phyloP scores from a whole-genome alignment of 2,113 vertebrate species.

The Uropsilus gracilis region DNA sequence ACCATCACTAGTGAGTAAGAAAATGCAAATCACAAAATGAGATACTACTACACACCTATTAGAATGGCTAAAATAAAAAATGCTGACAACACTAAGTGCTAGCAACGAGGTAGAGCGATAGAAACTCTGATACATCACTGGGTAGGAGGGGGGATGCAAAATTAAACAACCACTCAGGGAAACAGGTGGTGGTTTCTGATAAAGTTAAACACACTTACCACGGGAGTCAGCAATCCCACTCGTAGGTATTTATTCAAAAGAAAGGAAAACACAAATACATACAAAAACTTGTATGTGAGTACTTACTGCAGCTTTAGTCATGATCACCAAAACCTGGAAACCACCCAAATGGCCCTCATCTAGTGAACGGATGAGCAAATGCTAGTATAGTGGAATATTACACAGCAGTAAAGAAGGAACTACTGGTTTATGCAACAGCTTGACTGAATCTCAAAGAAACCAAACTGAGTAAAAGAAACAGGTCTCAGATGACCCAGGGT shows the following conservation, averaged over 20 bases:
- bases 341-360: not conserved
- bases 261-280: not conserved
- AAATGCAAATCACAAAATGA: not conserved
- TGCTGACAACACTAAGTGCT: not conserved
- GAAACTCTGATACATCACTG: accelerated
- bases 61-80: not conserved
- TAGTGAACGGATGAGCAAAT: not conserved
- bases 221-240: not conserved
- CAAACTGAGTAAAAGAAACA: not conserved
- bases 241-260: not conserved
- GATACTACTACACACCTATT: not conserved
- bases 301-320: not conserved
- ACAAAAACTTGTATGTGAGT: not conserved
- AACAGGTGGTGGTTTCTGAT: not conserved
- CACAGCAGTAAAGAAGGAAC: too few species aligned
- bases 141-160: not conserved
- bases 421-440: accelerated
- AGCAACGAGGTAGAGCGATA: accelerated
- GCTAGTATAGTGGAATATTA: accelerated
- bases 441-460: not conserved
- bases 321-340: not conserved
- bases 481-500: not conserved
- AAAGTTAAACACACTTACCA: not conserved
- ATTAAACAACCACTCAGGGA: not conserved
- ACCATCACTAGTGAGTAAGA: not conserved